Conservation (phyloP, 2,888 invertebrate species). For the Seira musarum region DNA sequence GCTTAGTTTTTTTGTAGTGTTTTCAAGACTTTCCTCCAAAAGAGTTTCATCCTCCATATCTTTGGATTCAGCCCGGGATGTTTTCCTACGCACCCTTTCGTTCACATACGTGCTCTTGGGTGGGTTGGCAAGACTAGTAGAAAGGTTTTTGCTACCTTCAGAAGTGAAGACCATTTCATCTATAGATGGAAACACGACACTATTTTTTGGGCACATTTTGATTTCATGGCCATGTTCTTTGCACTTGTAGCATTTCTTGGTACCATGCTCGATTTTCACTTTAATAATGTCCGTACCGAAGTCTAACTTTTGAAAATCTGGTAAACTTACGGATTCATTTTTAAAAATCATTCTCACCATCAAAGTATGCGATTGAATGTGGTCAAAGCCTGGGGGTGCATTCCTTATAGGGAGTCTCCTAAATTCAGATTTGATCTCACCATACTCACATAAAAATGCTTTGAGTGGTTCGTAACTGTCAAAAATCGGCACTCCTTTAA, state of each 20-base stretch:
- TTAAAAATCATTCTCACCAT: constrained; percentile 10
- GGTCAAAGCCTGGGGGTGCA: not conserved
- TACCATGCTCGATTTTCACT: constrained; percentile 12
- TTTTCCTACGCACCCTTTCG: no score
- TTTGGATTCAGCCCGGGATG: no score
- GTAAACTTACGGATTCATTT: not conserved
- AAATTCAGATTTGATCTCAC: not conserved
- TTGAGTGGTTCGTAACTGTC: not conserved
- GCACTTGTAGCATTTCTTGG: constrained; percentile 13
- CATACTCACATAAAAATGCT: constrained; percentile 2
- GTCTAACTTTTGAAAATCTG: not conserved
- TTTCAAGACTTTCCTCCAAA: no score
- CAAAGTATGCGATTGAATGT: not conserved
- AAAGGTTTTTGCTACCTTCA: no score
- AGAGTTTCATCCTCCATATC: no score
- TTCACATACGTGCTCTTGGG: no score
- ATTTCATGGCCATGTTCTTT: not conserved
- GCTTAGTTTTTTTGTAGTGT: no score
- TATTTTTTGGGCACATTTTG: constrained; percentile 16
- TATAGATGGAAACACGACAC: not conserved
- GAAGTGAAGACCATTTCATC: no score
- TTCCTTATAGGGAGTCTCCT: not conserved
- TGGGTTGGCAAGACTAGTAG: no score
- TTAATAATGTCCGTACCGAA: constrained; percentile 6
- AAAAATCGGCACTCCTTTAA: constrained; percentile 6